phyloP scores from a whole-genome alignment of 2,113 vertebrate genomes.

The Aramus guarauna region DNA sequence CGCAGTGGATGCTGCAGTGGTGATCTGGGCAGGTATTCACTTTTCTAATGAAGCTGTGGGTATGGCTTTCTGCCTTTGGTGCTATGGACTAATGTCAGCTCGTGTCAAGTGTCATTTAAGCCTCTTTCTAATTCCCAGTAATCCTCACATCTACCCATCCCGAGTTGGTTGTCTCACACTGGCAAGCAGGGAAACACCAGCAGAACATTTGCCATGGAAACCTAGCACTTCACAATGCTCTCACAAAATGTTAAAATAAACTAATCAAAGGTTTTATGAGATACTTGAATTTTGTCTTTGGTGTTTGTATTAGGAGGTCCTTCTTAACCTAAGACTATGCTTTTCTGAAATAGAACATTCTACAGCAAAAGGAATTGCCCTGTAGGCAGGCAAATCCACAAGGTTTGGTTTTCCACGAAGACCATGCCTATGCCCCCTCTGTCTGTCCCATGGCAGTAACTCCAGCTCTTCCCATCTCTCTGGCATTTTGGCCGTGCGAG shows the following conservation, averaged over 20 bases:
- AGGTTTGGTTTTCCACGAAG: neutral
- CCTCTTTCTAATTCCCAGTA: neutral
- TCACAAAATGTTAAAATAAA: neutral
- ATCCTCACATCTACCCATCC: neutral
- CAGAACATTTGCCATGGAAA: neutral
- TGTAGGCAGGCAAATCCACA: neutral
- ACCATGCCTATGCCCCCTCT: fast-evolving
- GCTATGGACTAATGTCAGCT: neutral
- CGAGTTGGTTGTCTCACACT: neutral
- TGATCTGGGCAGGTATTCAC: neutral
- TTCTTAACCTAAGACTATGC: fast-evolving
- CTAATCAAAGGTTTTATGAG: neutral
- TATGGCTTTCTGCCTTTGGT: neutral
- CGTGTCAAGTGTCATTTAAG: neutral
- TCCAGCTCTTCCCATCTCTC: neutral
- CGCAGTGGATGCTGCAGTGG: neutral
- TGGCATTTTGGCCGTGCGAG: fast-evolving
- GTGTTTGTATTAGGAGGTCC: neutral
- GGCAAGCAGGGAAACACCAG: neutral
- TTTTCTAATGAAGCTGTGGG: neutral
- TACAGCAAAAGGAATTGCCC: fast-evolving
- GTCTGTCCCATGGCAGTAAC: neutral
- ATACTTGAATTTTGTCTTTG: neutral
- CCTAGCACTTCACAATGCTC: neutral
- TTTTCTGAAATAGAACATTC: neutral